Evolutionary conservation across 35 echinoderm and acorn worm species (phyloP), one percentile per base, ranked within the genome.

Genomic region (Apostichopus californicus): DNA sequence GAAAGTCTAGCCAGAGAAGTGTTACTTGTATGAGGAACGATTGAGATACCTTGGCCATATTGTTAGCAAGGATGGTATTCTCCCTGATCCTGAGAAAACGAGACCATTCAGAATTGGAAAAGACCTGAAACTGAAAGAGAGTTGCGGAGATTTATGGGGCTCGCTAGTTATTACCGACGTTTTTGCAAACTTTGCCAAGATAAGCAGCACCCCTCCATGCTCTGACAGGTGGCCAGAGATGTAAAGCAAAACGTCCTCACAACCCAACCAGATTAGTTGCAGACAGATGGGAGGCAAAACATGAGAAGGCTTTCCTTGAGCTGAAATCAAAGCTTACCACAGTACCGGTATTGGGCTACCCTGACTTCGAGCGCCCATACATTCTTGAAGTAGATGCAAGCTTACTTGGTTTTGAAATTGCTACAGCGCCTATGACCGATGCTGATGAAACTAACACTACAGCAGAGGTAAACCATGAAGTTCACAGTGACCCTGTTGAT

Each of bases 191-290:
- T 98, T 90, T 93, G 53, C 93, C 6, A 86, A 95, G 28, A 87
- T 98, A 25, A 77, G 94, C 93, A 56, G 91, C 59, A 56, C 96
- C 96, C 9, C 73, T 98, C 12, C 96, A 98, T 78, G 58, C 77
- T 4, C 71, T 97, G 10, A 55, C 94, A 11, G 90, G 90, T 54
- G 61, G 56, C 13, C 18, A 56, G 55, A 34, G 28, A 34, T 34
- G 28, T 34, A 34, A 34, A 34, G 28, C 28, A 34, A 94, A 92
- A 10, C 89, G 87, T 10, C 91, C 91, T 61, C 87, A 90, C 4
- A 13, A 26, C 12, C 83, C 90, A n/a, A 72, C 55, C 1, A 46
- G 56, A 23, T 66, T 90, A 28, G 85, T 85, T 7, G 28, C 89
- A 55, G 25, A 91, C 91, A 9, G 86, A 94, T 54, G 94, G 21